Evolutionary conservation across 1,140 invertebrate genomes (phyloP).

Genomic region (Frieseomelitta varia): DNA sequence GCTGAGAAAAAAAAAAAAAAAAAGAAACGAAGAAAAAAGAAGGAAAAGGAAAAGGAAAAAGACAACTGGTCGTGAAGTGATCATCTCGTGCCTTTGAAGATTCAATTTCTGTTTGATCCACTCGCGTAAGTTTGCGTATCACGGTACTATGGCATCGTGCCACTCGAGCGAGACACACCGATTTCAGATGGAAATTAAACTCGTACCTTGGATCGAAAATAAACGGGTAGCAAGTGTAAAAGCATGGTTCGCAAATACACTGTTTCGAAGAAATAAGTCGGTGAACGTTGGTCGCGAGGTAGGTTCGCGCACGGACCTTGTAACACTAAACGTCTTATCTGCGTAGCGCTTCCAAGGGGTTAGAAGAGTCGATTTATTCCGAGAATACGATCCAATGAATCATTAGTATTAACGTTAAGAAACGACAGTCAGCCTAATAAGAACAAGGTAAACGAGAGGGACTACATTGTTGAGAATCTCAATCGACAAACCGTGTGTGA

Average conservation of each 20-base stretch:
- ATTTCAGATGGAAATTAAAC: not conserved
- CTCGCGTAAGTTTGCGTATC: too few relatives aligned
- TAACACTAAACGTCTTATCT: slow-evolving; percentile 32
- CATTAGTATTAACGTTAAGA: slow-evolving; percentile 15
- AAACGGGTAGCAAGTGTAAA: not conserved
- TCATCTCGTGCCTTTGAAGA: not conserved
- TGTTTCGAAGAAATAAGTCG: not conserved
- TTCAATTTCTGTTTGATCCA: not conserved
- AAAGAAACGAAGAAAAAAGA: slow-evolving; percentile 39
- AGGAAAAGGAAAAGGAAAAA: too few relatives aligned
- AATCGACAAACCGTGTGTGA: not conserved
- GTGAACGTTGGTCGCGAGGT: slow-evolving; percentile 2
- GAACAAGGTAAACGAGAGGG: slow-evolving; percentile 35
- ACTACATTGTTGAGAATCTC: not conserved
- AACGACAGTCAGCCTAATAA: slow-evolving; percentile 36
- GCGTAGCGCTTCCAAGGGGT: slow-evolving; percentile 11
- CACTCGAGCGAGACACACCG: not conserved
- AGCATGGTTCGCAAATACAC: not conserved
- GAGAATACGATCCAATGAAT: slow-evolving; percentile 17
- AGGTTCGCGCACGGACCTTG: slow-evolving; percentile 23
- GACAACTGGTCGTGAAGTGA: slow-evolving; percentile 32
- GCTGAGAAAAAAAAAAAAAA: slow-evolving; percentile 30
- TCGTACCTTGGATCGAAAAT: not conserved
- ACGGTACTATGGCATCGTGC: too few relatives aligned
- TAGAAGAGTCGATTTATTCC: slow-evolving; percentile 17